phyloP scores from a whole-genome alignment of 2,797 vertebrate genomes.

The Benthosema pterotum region DNA sequence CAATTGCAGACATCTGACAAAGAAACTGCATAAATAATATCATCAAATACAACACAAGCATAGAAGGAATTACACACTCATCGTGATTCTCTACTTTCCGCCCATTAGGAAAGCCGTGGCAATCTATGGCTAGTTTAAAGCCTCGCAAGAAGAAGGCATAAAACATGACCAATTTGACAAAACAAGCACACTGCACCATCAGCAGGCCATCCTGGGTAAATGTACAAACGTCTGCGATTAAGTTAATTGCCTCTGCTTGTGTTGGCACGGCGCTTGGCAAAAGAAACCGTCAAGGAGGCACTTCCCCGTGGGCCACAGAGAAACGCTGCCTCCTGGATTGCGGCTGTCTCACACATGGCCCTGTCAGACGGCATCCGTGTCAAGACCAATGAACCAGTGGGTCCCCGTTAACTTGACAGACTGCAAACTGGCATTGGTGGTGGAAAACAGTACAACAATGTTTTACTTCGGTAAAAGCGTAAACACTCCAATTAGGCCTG shows the following conservation, averaged over 20 bases:
- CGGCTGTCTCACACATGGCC: conserved; percentile 3
- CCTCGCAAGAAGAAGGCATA: background rate
- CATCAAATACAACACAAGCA: too few relatives aligned
- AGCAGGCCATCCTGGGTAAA: background rate
- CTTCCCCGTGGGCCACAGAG: background rate
- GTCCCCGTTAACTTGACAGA: background rate
- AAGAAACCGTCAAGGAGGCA: background rate
- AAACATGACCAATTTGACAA: background rate
- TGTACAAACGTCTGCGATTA: conserved; percentile 8
- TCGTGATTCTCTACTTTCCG: too few relatives aligned
- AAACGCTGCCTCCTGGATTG: conserved; percentile 10
- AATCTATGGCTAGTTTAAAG: background rate
- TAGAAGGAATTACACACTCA: too few relatives aligned
- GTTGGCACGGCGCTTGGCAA: background rate
- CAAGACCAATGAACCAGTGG: background rate
- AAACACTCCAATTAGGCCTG: too few relatives aligned
- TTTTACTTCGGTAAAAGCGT: too few relatives aligned
- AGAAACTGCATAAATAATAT: too few relatives aligned
- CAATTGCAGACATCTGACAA: too few relatives aligned
- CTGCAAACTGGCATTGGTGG: background rate
- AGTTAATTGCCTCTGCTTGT: background rate
- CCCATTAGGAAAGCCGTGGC: too few relatives aligned
- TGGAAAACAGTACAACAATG: too few relatives aligned
- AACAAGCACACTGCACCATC: background rate
- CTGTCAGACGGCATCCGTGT: background rate